Evolutionary conservation across 2,888 invertebrate species (phyloP), one percentile per base, ranked within the genome.

Genomic region (Phyto melanocephala): DNA sequence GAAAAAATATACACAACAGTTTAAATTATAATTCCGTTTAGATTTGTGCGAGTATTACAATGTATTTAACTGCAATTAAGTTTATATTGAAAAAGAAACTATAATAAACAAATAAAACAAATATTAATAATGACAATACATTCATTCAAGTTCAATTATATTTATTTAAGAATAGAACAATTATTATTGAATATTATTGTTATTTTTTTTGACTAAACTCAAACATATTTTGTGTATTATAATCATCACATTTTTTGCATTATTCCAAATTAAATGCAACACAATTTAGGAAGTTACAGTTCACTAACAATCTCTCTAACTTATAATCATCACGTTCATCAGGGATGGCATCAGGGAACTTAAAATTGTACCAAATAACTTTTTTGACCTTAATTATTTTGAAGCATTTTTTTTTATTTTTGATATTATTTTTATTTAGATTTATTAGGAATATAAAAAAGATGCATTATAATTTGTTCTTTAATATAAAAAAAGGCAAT

Each of bases 111-210:
- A 24, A 35, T 17, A 33, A 56, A 54, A 56, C 56, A 68, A 50
- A 67, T 52, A 52, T 52, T 24, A 10, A 1, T 37, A 52, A 52
- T 50, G 50, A 52, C 37, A 67, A 17, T 54, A 24, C 17, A 52
- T 68, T 54, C 54, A 40, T 54, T 68, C 11, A 67, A 67, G 20
- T 54, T 40, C 15, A 54, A 17, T 68, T 42, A 54, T 37, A 22
- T 68, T 40, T 28, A 15, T 3, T 24, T 5, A 33, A 52, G 11
- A 17, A 52, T n/a, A 40, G 17, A 15, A 8, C 13, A 24, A 42
- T 40, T 68, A 22, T 52, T 50, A 52, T 22, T 67, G 13, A 5
- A 52, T 37, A 37, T 52, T 24, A 10, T 50, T 11, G 20, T 50
- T 50, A 20, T 50, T 50, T 11, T 1, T 3, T 22, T 22, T 22